phyloP scores from a whole-genome alignment of 2,888 invertebrate genomes.

The Onthophagus sagittarius region DNA sequence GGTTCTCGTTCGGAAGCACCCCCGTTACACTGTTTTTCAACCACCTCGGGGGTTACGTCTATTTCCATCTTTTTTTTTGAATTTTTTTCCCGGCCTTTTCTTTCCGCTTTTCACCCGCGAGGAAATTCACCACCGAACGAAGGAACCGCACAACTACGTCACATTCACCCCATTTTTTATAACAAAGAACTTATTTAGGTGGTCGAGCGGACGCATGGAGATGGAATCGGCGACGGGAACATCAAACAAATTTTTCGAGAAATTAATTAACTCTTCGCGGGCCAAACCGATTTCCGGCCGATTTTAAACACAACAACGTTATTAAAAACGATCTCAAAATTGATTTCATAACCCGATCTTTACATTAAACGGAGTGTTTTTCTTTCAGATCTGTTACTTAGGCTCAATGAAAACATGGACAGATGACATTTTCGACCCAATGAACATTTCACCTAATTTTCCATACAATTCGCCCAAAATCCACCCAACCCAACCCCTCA shows the following conservation, averaged over 20 bases:
- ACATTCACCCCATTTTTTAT: conserved; percentile 31
- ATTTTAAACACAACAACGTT: conserved; percentile 34
- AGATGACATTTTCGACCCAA: not conserved
- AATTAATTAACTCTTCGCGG: not conserved
- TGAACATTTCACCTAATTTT: conserved; percentile 3
- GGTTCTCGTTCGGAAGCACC: conserved; percentile 13
- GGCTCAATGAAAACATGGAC: conserved; percentile 15
- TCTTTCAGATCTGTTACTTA: conserved; percentile 28
- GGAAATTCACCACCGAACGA: conserved; percentile 28
- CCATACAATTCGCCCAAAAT: not conserved
- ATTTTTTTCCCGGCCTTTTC: not conserved
- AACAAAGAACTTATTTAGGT: conserved; percentile 14
- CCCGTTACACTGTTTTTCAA: conserved; percentile 34
- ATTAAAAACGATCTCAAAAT: conserved; percentile 43
- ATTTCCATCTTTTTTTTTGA: conserved; percentile 42
- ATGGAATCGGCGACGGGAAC: conserved; percentile 12
- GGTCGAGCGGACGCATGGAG: conserved; percentile 17
- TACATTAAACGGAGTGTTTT: conserved; percentile 38
- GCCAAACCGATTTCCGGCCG: conserved; percentile 11
- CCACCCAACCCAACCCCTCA: not conserved
- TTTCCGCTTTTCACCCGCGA: not conserved
- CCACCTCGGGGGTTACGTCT: conserved; percentile 45
- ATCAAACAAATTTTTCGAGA: conserved; percentile 22
- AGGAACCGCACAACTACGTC: conserved; percentile 23
- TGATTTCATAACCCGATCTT: conserved; percentile 48